Evolutionary conservation across 1,140 invertebrate genomes (phyloP), one percentile per base, ranked within the genome.

Genomic region (Scaptomyza graminum): DNA sequence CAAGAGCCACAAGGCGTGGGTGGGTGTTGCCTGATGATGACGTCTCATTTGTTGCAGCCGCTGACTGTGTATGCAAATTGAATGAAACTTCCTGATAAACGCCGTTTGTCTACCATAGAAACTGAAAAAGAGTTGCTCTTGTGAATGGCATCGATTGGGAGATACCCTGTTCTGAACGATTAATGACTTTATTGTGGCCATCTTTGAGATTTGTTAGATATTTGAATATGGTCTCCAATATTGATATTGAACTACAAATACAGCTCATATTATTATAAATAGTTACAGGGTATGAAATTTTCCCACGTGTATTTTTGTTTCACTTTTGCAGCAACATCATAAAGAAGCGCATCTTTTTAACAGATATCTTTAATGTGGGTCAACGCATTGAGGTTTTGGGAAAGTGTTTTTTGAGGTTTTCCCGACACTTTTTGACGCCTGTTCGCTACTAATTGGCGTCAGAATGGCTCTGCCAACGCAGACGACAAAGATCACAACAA

Each of bases 381-480:
- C 83, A 87, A 67, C 57, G 62, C 69, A 22, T 57, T 31, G 52
- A 44, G 31, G 11, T n/a, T 59, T 74, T 73, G 83, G 83, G 83
- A 87, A 87, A 87, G 83, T 88, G 83, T 73, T 85, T 55, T 34
- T 72, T 69, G n/a, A 44, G 74, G 61, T 87, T 76, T 34, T 87
- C 72, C 67, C 82, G 69, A 70, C 70, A 63, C 34, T 55, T 71
- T 76, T 79, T 79, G 55, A 89, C 83, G 83, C 83, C 83, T 84
- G 72, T 88, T 88, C 83, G 83, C 83, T 61, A 84, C 83, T 87
- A 87, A 87, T 87, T 87, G 83, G 83, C 79, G 75, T 78, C 79
- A 74, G 88, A 87, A 83, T 65, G 78, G 49, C 68, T 64, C 80
- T 62, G 65, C 64, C 74, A 76, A 76, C 70, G 70, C 70, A 72